Evolutionary conservation across 2,113 vertebrate genomes (phyloP).

Genomic region (Psilopsiagon aymara): DNA sequence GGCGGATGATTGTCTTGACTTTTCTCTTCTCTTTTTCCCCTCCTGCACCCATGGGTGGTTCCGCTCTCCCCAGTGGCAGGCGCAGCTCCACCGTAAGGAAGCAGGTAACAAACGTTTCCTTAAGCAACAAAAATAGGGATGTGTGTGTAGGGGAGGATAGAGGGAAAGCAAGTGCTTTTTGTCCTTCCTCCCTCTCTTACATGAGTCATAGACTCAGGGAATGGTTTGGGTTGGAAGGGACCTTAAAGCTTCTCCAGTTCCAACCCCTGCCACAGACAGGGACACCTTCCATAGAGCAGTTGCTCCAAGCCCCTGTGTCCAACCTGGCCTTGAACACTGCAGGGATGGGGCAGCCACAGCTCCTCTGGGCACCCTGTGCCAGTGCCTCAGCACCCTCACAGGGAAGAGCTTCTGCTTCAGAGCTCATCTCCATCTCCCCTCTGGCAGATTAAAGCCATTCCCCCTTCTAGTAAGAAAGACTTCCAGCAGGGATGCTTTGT

Average conservation of each 20-base stretch:
- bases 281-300: not conserved
- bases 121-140: fast-evolving
- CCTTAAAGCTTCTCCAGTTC: not conserved
- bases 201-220: not conserved
- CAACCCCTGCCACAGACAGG: not conserved
- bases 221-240: not conserved
- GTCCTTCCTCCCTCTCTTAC: not conserved
- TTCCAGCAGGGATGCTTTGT: not conserved
- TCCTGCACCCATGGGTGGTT: not conserved
- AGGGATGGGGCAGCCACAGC: too few species aligned
- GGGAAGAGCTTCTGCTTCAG: not conserved
- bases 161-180: not conserved
- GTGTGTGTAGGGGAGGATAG: not conserved
- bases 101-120: constrained; percentile 84
- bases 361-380: too few species aligned
- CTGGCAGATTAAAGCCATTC: not conserved
- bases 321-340: too few species aligned
- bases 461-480: not conserved
- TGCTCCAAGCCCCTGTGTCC: not conserved
- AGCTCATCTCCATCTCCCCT: not conserved
- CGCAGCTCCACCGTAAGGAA: constrained; percentile 91
- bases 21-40: constrained; percentile 20
- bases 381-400: not conserved
- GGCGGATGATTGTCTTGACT: not conserved
- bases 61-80: constrained; percentile 71